Conservation (phyloP, 2,888 invertebrate species). For the Lithophane leautieri region DNA sequence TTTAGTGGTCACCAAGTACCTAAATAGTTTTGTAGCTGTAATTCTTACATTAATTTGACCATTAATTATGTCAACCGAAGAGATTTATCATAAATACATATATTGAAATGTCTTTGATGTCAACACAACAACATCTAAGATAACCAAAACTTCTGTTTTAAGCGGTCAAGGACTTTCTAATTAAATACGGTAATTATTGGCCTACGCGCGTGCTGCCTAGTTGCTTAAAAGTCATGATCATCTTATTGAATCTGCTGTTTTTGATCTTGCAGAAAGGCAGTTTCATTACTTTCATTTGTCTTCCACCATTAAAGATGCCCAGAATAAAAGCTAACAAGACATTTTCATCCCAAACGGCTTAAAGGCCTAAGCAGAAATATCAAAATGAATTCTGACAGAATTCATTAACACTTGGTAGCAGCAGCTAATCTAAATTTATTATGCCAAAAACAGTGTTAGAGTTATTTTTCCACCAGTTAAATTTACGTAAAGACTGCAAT, state of each 20-base stretch:
- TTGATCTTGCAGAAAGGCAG: not conserved
- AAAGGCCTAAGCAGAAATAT: not conserved
- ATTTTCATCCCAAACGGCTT: not conserved
- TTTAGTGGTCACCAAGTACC: not conserved
- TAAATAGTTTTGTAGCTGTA: not conserved
- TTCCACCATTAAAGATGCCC: not conserved
- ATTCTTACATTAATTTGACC: not conserved
- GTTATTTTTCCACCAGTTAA: not conserved
- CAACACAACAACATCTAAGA: not conserved
- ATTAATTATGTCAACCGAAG: not conserved
- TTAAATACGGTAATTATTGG: no score
- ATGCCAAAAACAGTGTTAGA: not conserved
- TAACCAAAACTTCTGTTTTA: no score
- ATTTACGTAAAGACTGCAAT: not conserved
- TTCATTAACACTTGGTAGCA: not conserved
- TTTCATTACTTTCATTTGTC: not conserved
- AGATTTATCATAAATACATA: no score
- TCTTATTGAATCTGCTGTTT: not conserved
- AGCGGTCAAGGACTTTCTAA: no score
- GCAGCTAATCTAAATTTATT: not conserved
- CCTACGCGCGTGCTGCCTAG: no score
- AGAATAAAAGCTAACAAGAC: not conserved
- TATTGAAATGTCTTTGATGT: no score
- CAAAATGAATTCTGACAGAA: no score
- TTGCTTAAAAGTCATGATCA: not conserved